Evolutionary conservation across 2,888 invertebrate species (phyloP), one percentile per base, ranked within the genome.

Genomic region (Plagodis pulveraria): DNA sequence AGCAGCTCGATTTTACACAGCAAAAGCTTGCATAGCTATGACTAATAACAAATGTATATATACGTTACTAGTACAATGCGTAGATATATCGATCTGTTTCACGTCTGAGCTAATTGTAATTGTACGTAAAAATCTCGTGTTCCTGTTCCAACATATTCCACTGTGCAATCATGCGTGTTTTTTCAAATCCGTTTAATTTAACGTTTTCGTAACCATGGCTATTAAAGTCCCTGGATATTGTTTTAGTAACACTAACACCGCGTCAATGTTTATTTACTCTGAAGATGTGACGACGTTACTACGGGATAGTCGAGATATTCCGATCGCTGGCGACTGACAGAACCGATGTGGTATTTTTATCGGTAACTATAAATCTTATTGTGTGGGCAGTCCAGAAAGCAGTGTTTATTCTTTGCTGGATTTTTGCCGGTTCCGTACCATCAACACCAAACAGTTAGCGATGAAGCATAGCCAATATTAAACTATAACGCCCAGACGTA

Each of bases 321-420:
- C 36, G 50, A 63, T 49, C 75, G 74, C 71, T 75, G 73, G 73
- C 74, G 83, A 81, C 78, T 77, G 70, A 80, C 82, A 81, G 78
- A 82, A 80, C 76, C 78, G 67, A 76, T 80, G 85, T 62, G 85
- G 86, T 88, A 88, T 88, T 89, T 89, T 85, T 85, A 84, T 85
- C 83, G 78, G 73, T 77, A 83, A 84, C 76, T 79, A 86, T 88
- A 86, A 87, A 88, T 89, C 84, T 82, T 74, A 83, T 87, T 87
- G 89, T 89, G 89, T 89, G 87, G 87, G 89, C 70, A 70, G 81
- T 55, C 59, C 55, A 56, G 69, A 69, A 66, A 69, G 68, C 71
- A 62, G 55, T 83, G 83, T 85, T 86, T 85, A 82, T 78, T 80
- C 77, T 81, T 79, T 74, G 72, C 72, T 66, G 72, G 78, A 77